These are phyloP conservation scores for Arvicola amphibius DNA, from an alignment of 2,797 vertebrate species.

Conservation along the genomic window DNA sequence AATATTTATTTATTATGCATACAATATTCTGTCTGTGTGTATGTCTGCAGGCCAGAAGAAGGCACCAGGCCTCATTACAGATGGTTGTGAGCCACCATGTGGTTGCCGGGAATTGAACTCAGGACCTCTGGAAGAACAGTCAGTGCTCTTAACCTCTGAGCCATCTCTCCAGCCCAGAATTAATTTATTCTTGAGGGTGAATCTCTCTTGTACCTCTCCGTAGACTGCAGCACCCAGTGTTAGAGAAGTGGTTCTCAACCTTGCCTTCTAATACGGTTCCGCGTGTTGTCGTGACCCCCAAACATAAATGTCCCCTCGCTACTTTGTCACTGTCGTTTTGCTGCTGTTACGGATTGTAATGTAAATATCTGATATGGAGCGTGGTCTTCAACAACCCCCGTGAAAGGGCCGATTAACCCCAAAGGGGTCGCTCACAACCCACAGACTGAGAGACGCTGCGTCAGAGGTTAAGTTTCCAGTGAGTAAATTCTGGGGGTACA, in stretches of 20 bases:
- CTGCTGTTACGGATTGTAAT: neutral
- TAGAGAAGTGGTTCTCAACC: neutral
- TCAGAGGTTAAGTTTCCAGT: neutral
- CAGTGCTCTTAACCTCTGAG: too few species aligned
- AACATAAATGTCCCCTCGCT: neutral
- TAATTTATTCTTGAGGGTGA: neutral
- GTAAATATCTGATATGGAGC: neutral
- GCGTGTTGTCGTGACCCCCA: too few species aligned
- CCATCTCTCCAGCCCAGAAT: too few species aligned
- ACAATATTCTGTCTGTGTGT: too few species aligned
- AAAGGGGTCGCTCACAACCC: fast-evolving
- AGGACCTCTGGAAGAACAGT: too few species aligned
- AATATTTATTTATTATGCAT: too few species aligned
- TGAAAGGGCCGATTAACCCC: neutral
- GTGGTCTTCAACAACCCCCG: neutral
- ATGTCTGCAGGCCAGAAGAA: too few species aligned
- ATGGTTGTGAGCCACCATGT: too few species aligned
- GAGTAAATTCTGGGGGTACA: neutral
- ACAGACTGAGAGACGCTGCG: neutral
- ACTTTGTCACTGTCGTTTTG: neutral
- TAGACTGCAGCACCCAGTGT: too few species aligned
- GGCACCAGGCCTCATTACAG: too few species aligned
- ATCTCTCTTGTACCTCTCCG: neutral
- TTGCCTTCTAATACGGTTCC: neutral
- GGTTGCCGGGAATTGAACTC: too few species aligned